Percentiles rank a stretch among this genome's conserved stretches.
These are phyloP conservation scores for Emys orbicularis DNA, from an alignment of 2,797 vertebrate genomes.

Conservation along the genomic window DNA sequence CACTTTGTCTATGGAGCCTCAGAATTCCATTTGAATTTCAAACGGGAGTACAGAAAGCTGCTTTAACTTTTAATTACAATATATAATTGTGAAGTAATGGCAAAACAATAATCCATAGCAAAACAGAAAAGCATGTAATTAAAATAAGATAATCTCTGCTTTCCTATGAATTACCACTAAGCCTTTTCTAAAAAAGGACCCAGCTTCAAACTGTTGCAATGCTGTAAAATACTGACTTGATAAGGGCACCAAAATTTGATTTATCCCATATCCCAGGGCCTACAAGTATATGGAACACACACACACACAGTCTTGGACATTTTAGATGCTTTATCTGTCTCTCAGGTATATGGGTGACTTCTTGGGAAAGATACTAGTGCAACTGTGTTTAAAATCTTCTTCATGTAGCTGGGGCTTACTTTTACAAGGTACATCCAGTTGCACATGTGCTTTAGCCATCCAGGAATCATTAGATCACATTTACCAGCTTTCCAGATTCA, in stretches of 20 bases:
- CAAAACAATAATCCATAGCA: constrained; percentile 11
- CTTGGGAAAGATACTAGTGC: not conserved
- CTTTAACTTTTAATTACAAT: constrained; percentile 15
- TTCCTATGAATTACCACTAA: not conserved
- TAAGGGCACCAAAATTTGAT: not conserved
- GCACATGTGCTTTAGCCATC: not conserved
- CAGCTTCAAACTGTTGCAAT: not conserved
- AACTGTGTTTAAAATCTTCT: not conserved
- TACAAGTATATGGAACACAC: not conserved
- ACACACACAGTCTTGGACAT: not conserved
- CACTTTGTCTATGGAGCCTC: not conserved
- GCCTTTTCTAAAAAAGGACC: not conserved
- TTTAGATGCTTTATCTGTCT: not conserved
- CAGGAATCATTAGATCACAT: not conserved
- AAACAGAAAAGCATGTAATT: not conserved
- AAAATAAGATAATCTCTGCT: not conserved
- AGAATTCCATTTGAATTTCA: constrained; percentile 21
- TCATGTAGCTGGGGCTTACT: not conserved
- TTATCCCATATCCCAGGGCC: not conserved
- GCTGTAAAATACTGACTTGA: not conserved
- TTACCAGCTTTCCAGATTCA: not conserved
- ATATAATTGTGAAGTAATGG: not conserved
- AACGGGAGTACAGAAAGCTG: not conserved
- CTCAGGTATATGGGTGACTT: not conserved
- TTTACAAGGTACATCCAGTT: not conserved